phyloP scores from a whole-genome alignment of 2,113 vertebrate species.

The human region GRCh38 chr6:117815001-117815500 shows the following conservation, averaged over 20 bases:
- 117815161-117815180: not conserved
- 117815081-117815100: conserved; percentile 44
- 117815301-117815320: not conserved
- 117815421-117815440: not conserved
- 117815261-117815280: conserved; percentile 21
- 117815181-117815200: not conserved
- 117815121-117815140: conserved; percentile 32
- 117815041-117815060: conserved; percentile 61
- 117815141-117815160: conserved; percentile 44
- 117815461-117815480: not conserved
- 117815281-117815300: not conserved
- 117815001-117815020: conserved; percentile 46
- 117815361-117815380: not conserved
- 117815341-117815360: not conserved
- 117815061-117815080: conserved; percentile 53
- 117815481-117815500: not conserved
- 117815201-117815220: not conserved
- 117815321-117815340: not conserved
- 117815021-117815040: conserved; percentile 64
- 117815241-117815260: not conserved
- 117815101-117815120: conserved; percentile 53
- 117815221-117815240: not conserved
- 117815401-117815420: not conserved
- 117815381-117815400: not conserved
- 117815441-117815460: not conserved